Base-by-base conservation (phyloP, 2,888 invertebrate genomes). In the Pharmacophagus antenor region DNA sequence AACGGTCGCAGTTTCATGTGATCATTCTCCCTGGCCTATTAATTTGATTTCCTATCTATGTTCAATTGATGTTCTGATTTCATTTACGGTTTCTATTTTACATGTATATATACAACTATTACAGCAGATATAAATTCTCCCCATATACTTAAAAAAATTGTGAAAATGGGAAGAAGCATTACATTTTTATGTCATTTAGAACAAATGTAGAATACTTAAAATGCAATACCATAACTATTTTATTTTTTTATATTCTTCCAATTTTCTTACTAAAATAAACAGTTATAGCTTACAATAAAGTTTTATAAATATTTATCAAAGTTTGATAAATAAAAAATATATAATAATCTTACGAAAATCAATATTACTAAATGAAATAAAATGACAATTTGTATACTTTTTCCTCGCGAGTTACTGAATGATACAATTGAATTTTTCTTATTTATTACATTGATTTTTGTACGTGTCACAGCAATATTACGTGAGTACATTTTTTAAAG, bases 401-500 rank as follows among this genome's bases (percentile, higher is more conserved):
- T 64, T 41, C 31, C 56, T 37, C 63, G 65, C 57, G 4, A 63
- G 64, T 37, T 66, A 63, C 58, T 60, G 60, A 49, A 27, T 27
- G 10, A 49, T 49, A 25, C 23, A 49, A 27, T 49, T 49, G 49
- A 27, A 49, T 49, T 47, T 49, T 3, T 27, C 37, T 58, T 31
- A 51, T 55, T 56, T 41, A 58, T 63, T 56, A 41, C 47, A 42
- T 41, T 17, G 2, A 37, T 63, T 68, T 67, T 68, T 67, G 63
- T 72, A 73, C 77, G 73, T 70, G 70, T 66, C 73, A 71, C 62
- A 54, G 27, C 55, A 53, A 63, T 53, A 64, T 67, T 67, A 72
- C 73, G 70, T 73, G 70, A 69, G 61, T 60, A 58, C n/a, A n/a
- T n/a, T n/a, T 53, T 60, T 61, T 56, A 67, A 62, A 53, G 51